Base-by-base conservation (phyloP, 2,113 vertebrate genomes). In the Barbus barbus region DNA sequence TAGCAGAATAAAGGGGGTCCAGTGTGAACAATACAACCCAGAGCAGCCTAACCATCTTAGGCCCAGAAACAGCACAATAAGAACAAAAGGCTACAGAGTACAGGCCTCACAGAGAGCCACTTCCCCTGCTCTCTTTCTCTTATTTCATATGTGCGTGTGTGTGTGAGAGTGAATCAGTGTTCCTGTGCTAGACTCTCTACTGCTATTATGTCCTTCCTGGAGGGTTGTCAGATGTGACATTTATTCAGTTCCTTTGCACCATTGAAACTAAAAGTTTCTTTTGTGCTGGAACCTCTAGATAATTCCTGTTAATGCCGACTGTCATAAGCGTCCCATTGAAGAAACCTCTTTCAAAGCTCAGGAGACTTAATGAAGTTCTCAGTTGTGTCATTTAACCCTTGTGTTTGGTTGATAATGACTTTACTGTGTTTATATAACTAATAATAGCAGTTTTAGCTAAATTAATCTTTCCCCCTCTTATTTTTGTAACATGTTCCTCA, bases 21-120 rank as follows among this genome's bases (percentile, higher is more conserved):
- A 61, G 56, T 48, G 82, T n/a, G 72, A 75, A 83, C 82, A 83
- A 75, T 75, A 28, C 58, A 61, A 41, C 16, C 48, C 33, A 73
- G n/a, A n/a, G 36, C 16, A 16, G 26, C 18, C 26, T 61, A 20
- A 26, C 41, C 72, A 83, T 83, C 53, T 63, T 63, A 83, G 38
- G 20, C 82, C 31, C 26, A 83, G 48, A 61, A 44, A 46, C 81
- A 56, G 41, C 38, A 56, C 38, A 74, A 74, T 48, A 58, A 63
- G 38, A 74, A 83, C 53, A 75, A 75, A 61, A 75, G 82, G 18
- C 72, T 61, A 12, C 24, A 33, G 36, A 74, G 67, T 38, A 38
- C 18, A 71, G 67, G 20, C 67, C 67, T 38, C 33, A 71, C 67
- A n/a, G 33, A 71, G 33, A 71, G 67, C 31, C 67, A 38, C 33